Percentiles rank a stretch among this genome's conserved stretches.
Evolutionary conservation across 2,888 invertebrate species (phyloP).

Genomic region (Drosophila mettleri): DNA sequence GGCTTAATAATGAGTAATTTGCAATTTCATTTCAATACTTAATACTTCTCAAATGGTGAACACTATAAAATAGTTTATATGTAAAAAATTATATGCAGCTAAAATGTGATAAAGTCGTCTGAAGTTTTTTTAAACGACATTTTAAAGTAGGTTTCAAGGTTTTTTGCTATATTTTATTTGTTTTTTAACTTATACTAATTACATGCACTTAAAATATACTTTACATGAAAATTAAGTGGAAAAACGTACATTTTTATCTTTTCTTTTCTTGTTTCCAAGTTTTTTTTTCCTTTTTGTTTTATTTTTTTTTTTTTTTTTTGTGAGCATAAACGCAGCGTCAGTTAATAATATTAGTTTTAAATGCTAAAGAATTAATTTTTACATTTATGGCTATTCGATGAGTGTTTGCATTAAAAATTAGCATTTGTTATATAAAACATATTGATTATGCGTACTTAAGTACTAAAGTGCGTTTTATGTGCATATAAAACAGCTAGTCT

Average conservation of each 20-base stretch:
- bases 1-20: no score
- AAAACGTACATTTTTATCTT: conserved; percentile 39
- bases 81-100: no score
- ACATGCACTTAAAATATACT: conserved; percentile 53
- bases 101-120: no score
- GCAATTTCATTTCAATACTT: no score
- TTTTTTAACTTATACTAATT: conserved; percentile 54
- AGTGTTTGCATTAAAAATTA: conserved; percentile 34
- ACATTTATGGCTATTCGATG: conserved; percentile 39
- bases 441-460: conserved; percentile 19
- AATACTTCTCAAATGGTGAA: no score
- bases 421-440: conserved; percentile 15
- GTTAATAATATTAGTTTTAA: conserved; percentile 18
- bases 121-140: conserved; percentile 7
- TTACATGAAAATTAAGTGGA: conserved; percentile 24
- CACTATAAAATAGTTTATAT: no score
- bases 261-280: neutral
- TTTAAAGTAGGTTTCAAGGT: conserved; percentile 36
- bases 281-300: conserved; percentile 3
- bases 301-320: neutral
- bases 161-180: conserved; percentile 14
- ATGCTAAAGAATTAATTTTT: conserved; percentile 24
- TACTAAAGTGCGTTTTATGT: conserved; percentile 41
- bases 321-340: conserved; percentile 50
- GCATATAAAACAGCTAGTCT: conserved; percentile 52